phyloP scores from a whole-genome alignment of 2,113 vertebrate genomes.

The Ictalurus punctatus region DNA sequence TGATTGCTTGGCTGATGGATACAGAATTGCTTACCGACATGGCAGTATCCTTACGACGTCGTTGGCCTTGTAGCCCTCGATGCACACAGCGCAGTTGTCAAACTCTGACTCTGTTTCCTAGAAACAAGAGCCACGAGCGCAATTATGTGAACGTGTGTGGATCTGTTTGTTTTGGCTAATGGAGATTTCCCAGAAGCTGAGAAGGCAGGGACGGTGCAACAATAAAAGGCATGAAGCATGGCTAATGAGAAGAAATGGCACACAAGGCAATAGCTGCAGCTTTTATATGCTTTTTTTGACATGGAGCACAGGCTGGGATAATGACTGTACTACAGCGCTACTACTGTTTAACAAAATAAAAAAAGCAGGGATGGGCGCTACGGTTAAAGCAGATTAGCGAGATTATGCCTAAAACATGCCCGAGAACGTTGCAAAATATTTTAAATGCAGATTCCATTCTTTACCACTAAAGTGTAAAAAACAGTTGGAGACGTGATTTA shows the following conservation, averaged over 20 bases:
- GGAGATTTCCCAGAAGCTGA: constrained; percentile 28
- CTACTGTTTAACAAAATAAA: too few relatives aligned
- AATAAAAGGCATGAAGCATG: constrained; percentile 30
- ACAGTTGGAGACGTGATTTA: background rate
- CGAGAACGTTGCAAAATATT: background rate
- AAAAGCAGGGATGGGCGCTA: background rate
- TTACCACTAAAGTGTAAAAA: background rate
- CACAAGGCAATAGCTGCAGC: background rate
- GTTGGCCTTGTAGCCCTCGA: constrained; percentile 94
- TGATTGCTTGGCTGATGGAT: background rate
- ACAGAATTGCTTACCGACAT: constrained; percentile 77
- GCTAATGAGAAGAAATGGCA: constrained; percentile 35
- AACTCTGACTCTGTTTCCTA: constrained; percentile 96
- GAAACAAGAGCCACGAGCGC: constrained; percentile 53
- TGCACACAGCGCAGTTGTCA: constrained; percentile 98
- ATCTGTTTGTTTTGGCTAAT: constrained; percentile 31
- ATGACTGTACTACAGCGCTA: background rate
- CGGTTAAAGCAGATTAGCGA: background rate
- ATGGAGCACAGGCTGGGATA: background rate
- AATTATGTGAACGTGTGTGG: constrained; percentile 2
- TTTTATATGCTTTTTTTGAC: background rate
- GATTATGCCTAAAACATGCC: background rate
- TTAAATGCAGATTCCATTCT: background rate
- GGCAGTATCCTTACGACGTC: constrained; percentile 93
- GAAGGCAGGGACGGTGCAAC: constrained; percentile 7